These are phyloP conservation scores for Rallus crepitans DNA, from an alignment of 2,797 vertebrate genomes.

Conservation along the genomic window DNA sequence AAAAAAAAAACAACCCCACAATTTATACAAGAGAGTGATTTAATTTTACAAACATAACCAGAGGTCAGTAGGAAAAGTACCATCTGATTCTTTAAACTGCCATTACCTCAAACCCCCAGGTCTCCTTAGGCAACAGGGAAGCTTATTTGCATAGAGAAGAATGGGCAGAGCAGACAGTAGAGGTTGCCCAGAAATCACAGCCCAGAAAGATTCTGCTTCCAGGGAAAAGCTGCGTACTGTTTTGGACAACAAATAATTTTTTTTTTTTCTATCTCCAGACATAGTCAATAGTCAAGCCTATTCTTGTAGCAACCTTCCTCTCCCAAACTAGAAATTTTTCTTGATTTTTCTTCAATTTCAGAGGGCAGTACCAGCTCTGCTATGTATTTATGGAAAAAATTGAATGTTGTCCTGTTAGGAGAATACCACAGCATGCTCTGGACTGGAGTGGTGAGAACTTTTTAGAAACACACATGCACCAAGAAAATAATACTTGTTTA, in stretches of 20 bases:
- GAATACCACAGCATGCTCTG: not conserved
- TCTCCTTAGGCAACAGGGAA: not conserved
- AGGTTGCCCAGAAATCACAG: not conserved
- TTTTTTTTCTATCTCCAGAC: not conserved
- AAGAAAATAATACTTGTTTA: not conserved
- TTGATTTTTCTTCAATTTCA: not conserved
- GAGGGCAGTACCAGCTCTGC: not conserved
- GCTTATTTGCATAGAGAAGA: not conserved
- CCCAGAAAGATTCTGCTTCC: not conserved
- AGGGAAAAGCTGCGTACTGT: not conserved
- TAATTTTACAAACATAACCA: not conserved
- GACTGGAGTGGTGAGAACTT: not conserved
- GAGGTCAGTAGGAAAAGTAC: not conserved
- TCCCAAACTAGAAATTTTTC: not conserved
- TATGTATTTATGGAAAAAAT: fast-evolving
- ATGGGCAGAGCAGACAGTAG: not conserved
- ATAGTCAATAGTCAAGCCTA: too few species aligned
- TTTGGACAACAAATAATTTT: not conserved
- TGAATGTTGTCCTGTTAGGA: not conserved
- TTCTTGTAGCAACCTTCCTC: not conserved
- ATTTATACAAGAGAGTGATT: not conserved
- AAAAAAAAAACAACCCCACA: fast-evolving
- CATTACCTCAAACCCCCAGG: not conserved
- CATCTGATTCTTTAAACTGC: not conserved
- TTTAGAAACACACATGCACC: fast-evolving